Evolutionary conservation across 1,140 invertebrate genomes (phyloP).

Genomic region (Himalopsyche phryganea): DNA sequence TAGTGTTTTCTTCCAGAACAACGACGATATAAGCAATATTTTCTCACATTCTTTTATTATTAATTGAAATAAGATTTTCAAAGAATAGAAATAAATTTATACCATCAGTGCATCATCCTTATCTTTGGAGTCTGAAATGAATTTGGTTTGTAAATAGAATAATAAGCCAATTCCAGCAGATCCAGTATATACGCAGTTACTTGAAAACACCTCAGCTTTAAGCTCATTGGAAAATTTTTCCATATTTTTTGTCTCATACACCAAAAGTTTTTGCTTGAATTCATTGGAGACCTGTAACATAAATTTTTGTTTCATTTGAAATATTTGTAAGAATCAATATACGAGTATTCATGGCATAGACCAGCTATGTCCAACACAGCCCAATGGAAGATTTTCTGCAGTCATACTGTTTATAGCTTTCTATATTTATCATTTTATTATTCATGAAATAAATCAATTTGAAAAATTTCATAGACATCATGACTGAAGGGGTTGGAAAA

Average conservation of each 20-base stretch:
- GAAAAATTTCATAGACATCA: too few species aligned
- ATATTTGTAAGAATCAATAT: too few species aligned
- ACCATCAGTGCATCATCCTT: conserved; percentile 1
- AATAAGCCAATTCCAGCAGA: conserved; percentile 22
- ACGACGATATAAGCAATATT: background rate
- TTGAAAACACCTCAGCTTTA: conserved; percentile 16
- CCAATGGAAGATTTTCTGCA: too few species aligned
- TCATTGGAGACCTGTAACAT: conserved; percentile 14
- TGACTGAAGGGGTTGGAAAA: too few species aligned
- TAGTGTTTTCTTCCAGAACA: too few species aligned
- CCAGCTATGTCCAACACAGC: too few species aligned
- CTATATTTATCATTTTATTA: too few species aligned
- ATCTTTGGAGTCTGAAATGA: background rate
- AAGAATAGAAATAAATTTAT: background rate
- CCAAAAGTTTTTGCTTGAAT: conserved; percentile 7
- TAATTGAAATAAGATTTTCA: background rate
- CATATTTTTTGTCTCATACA: conserved; percentile 1
- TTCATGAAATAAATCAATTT: too few species aligned
- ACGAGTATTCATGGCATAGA: too few species aligned
- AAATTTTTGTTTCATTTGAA: too few species aligned
- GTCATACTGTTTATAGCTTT: too few species aligned
- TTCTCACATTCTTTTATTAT: background rate
- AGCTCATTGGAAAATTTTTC: background rate
- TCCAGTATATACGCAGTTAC: conserved; percentile 25
- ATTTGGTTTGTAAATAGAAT: conserved; percentile 18